Percentiles rank a stretch among this genome's conserved stretches.
Conservation (phyloP, 2,113 vertebrate genomes). For the Sakesphorus luctuosus region DNA sequence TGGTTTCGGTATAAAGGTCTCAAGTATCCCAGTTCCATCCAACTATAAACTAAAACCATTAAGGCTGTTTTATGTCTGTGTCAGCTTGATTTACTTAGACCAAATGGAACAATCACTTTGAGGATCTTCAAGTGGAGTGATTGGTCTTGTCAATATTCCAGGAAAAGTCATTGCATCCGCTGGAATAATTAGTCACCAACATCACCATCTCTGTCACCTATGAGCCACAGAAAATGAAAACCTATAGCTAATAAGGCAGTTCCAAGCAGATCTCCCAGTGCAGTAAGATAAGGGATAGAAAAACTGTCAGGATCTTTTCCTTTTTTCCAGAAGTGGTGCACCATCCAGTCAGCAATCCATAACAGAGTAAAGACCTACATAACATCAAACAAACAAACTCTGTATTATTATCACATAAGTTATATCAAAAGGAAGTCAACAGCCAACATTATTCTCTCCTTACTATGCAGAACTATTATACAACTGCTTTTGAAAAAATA, state of each 20-base stretch:
- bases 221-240: slow-evolving; percentile 96
- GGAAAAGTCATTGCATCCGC: not conserved
- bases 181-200: slow-evolving; percentile 85
- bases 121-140: slow-evolving; percentile 19
- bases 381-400: slow-evolving; percentile 15
- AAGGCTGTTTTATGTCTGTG: slow-evolving; percentile 69
- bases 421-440: not conserved
- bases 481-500: not conserved
- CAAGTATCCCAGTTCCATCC: not conserved
- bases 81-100: slow-evolving; percentile 12
- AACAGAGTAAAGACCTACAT: slow-evolving; percentile 88
- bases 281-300: slow-evolving; percentile 96
- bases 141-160: not conserved
- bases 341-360: slow-evolving; percentile 96
- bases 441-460: not conserved
- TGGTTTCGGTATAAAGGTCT: not conserved
- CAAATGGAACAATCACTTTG: not conserved
- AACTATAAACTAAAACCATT: slow-evolving; percentile 28
- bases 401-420: not conserved
- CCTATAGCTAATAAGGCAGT: slow-evolving; percentile 91
- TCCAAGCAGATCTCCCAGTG: slow-evolving; percentile 92
- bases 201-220: slow-evolving; percentile 94
- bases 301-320: slow-evolving; percentile 97
- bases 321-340: slow-evolving; percentile 93
- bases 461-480: not conserved